A percentile compares a stretch with the other conserved stretches of the same genome.
Conservation (phyloP, 2,797 vertebrate genomes). For the Semotilus atromaculatus region DNA sequence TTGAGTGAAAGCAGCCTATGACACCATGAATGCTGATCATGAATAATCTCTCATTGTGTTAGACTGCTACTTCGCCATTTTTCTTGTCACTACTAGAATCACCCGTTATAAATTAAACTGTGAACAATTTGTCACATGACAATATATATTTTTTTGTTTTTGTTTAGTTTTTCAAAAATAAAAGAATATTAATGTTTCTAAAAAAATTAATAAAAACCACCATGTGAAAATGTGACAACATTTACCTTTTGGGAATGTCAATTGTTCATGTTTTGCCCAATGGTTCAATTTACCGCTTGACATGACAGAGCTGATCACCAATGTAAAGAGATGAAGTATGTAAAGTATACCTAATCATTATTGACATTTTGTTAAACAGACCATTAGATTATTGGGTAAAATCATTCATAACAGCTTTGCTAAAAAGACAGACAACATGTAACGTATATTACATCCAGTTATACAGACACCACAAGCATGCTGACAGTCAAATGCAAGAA, state of each 20-base stretch:
- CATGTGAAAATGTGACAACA: neutral
- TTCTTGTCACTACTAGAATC: slow-evolving; percentile 1
- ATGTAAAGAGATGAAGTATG: neutral
- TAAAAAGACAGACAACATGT: neutral
- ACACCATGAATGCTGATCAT: slow-evolving; percentile 57
- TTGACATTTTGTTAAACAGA: neutral
- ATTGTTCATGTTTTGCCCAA: neutral
- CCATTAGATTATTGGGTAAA: neutral
- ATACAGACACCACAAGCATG: neutral
- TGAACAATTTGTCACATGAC: neutral
- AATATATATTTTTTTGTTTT: neutral
- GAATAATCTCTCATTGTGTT: slow-evolving; percentile 59
- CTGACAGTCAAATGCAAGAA: neutral
- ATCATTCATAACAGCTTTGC: neutral
- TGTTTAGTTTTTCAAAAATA: neutral
- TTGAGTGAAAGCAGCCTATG: slow-evolving; percentile 40
- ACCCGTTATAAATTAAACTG: neutral
- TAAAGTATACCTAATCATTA: neutral
- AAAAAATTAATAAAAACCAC: too few relatives aligned
- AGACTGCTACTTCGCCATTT: slow-evolving; percentile 4
- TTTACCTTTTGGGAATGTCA: neutral
- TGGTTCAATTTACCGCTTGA: neutral
- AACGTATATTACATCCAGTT: neutral
- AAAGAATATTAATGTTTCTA: too few relatives aligned
- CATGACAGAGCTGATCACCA: neutral